phyloP scores from a whole-genome alignment of 2,888 invertebrate genomes.

The Euclidia mi region DNA sequence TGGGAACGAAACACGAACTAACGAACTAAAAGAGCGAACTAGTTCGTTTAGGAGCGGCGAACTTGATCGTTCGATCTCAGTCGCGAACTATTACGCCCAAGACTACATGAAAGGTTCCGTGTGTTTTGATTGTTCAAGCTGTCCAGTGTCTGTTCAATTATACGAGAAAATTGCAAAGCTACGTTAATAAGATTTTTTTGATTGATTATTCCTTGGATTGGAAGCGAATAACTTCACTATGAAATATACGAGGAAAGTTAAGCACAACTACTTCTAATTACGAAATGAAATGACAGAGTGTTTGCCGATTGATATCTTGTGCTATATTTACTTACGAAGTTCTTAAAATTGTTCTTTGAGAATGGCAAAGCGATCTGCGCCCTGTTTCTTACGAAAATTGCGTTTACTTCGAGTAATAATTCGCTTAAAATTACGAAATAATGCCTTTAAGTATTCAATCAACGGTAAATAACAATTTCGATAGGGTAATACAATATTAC shows the following conservation, averaged over 20 bases:
- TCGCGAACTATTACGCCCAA: too few relatives aligned
- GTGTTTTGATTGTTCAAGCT: slow-evolving; percentile 33
- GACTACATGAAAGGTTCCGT: slow-evolving; percentile 34
- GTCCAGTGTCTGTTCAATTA: slow-evolving; percentile 29
- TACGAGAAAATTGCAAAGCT: slow-evolving; percentile 18
- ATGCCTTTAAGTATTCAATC: too few relatives aligned
- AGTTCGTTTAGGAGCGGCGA: too few relatives aligned
- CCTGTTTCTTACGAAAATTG: too few relatives aligned
- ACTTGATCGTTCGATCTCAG: too few relatives aligned
- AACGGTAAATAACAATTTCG: too few relatives aligned
- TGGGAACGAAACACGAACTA: too few relatives aligned
- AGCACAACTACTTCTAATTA: slow-evolving; percentile 10
- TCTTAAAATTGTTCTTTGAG: background rate
- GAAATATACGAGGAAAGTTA: slow-evolving; percentile 15
- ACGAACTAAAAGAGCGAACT: too few relatives aligned
- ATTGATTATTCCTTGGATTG: slow-evolving; percentile 9
- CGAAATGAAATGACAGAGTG: slow-evolving; percentile 6
- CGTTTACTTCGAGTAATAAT: too few relatives aligned
- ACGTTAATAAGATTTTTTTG: slow-evolving; percentile 26
- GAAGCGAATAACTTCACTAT: slow-evolving; percentile 13
- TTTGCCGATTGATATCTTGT: slow-evolving; percentile 9
- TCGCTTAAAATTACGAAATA: too few relatives aligned
- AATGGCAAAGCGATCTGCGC: too few relatives aligned
- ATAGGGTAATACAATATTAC: too few relatives aligned
- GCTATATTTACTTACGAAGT: slow-evolving; percentile 1